Evolutionary conservation across 2,797 vertebrate species (phyloP).

Genomic region (Anabacerthia variegaticeps): DNA sequence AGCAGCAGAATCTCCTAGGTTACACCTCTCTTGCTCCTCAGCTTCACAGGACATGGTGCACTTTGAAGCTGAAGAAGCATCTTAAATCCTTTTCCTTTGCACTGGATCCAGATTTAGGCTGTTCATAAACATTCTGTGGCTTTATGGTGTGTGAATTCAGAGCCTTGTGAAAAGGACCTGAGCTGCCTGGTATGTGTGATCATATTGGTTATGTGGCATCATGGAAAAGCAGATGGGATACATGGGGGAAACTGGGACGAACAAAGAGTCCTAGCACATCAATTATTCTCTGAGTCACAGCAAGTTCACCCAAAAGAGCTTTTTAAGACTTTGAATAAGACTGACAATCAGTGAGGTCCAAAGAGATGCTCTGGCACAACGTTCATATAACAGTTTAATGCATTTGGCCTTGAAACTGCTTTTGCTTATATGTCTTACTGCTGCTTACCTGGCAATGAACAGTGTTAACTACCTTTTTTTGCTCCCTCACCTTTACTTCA

Average conservation of each 20-base stretch:
- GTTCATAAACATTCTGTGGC: neutral
- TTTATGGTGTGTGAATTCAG: neutral
- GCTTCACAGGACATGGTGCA: neutral
- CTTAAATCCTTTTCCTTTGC: neutral
- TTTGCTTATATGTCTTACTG: neutral
- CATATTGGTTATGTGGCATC: neutral
- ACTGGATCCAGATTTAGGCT: neutral
- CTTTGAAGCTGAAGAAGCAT: neutral
- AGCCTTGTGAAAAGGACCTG: neutral
- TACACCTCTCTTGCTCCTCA: neutral
- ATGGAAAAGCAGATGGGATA: neutral
- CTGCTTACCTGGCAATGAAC: neutral
- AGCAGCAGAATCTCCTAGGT: neutral
- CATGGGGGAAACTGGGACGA: accelerated
- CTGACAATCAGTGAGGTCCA: neutral
- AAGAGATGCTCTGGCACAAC: neutral
- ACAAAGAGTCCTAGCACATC: neutral
- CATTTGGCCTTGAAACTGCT: neutral
- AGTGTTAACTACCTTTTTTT: neutral
- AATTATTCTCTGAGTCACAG: neutral
- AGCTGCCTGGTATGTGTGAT: neutral
- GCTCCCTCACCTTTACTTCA: neutral
- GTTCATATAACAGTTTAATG: neutral
- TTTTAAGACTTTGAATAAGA: neutral
- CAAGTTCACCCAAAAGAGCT: neutral